Evolutionary conservation across 2,888 invertebrate species (phyloP).

Genomic region (Cheilosia impressa): DNA sequence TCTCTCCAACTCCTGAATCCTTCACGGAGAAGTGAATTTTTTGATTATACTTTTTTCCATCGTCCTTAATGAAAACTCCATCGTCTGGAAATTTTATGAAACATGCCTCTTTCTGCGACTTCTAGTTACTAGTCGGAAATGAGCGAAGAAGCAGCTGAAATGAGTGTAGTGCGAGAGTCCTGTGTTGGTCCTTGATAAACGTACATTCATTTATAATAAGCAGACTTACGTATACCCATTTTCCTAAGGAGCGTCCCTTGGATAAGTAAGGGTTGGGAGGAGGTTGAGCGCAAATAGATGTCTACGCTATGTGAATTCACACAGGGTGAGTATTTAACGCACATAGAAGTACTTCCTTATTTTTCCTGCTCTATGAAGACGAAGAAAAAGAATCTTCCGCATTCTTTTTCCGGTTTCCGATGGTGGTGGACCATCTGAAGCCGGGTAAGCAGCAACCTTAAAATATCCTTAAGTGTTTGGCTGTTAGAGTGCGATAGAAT

Average conservation of each 20-base stretch:
- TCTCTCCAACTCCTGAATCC: slow-evolving; percentile 28
- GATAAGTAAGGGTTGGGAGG: slow-evolving; percentile 29
- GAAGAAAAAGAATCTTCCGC: slow-evolving; percentile 68
- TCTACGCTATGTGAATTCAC: slow-evolving; percentile 66
- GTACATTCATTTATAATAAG: slow-evolving; percentile 74
- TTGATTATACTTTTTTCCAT: slow-evolving; percentile 72
- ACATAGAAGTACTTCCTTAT: slow-evolving; percentile 69
- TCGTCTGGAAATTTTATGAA: slow-evolving; percentile 76
- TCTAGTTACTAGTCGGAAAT: slow-evolving; percentile 32
- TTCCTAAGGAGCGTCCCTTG: slow-evolving; percentile 47
- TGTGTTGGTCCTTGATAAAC: slow-evolving; percentile 73
- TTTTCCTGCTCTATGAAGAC: slow-evolving; percentile 26
- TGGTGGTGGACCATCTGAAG: slow-evolving; percentile 65
- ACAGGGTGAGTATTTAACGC: slow-evolving; percentile 71
- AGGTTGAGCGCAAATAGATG: slow-evolving; percentile 48
- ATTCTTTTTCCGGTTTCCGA: slow-evolving; percentile 63
- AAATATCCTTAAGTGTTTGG: slow-evolving; percentile 73
- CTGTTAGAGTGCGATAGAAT: slow-evolving; percentile 73
- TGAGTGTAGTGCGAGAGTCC: slow-evolving; percentile 62
- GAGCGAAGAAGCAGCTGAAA: slow-evolving; percentile 37
- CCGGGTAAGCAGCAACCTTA: slow-evolving; percentile 63
- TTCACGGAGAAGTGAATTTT: slow-evolving; percentile 66
- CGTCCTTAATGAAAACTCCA: slow-evolving; percentile 75
- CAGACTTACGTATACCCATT: slow-evolving; percentile 74
- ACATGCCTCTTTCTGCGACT: slow-evolving; percentile 68